Base-by-base conservation (phyloP, 2,888 invertebrate genomes). In the Meiosimyza platycephala region DNA sequence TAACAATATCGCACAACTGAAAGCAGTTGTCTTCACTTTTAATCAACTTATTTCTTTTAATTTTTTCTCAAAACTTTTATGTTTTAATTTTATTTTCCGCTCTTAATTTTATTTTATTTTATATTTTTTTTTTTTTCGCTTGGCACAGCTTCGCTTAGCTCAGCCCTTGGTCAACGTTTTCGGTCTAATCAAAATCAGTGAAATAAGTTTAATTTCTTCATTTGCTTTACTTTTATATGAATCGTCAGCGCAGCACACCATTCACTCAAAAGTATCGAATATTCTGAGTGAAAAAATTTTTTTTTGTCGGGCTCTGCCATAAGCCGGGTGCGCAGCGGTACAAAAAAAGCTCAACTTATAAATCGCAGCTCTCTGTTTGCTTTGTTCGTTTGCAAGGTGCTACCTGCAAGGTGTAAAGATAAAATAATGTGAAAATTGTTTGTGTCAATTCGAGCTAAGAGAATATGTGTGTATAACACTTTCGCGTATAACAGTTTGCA, bases 201-300 rank as follows among this genome's bases (percentile, higher is more conserved):
- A 85, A 86, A 85, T 87, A 86, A 85, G 84, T 85, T 85, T 82
- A 78, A 82, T 82, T 82, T 82, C 81, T 83, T 80, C 78, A 79
- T 82, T 76, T 82, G 83, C 84, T 84, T 84, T 83, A 82, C 83
- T 86, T 86, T 87, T 86, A 86, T 86, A 86, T 79, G 85, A 81
- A 75, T 76, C 75, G 62, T 71, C 52, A 55, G 62, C 72, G 67
- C 68, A 67, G 74, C 71, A 75, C 79, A 79, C 40, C 40, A 78
- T 78, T 75, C 78, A 75, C 73, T 64, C 63, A 76, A 74, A 74
- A 48, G 22, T 74, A 76, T 75, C 74, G 72, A 73, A 79, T 74
- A 76, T 79, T 78, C 78, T 79, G 79, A 78, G 78, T 79, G 76
- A 73, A 62, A 71, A 57, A 47, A 55, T 57, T 28, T 16, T 63